Conservation (phyloP, 2,797 vertebrate genomes). For the Argya squamiceps region DNA sequence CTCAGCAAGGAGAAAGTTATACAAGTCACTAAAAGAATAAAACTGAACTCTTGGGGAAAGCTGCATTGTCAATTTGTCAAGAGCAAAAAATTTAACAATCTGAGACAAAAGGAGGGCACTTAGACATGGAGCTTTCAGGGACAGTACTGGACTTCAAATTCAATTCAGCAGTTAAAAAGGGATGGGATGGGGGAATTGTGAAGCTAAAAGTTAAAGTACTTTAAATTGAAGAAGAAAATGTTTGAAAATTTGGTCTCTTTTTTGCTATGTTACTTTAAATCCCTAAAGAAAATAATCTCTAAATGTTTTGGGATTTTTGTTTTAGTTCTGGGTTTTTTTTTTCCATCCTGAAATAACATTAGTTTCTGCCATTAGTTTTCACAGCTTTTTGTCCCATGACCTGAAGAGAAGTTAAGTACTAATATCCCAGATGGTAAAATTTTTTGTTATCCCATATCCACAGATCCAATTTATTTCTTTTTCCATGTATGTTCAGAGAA, state of each 20-base stretch:
- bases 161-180: neutral
- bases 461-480: neutral
- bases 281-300: neutral
- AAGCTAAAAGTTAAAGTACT: neutral
- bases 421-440: neutral
- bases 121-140: neutral
- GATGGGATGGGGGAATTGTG: neutral
- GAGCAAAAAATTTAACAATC: neutral
- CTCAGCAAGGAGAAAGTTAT: neutral
- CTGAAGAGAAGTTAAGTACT: neutral
- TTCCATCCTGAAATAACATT: neutral
- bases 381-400: neutral
- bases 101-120: neutral
- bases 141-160: neutral
- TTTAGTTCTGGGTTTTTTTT: neutral
- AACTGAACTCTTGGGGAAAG: neutral
- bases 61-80: neutral
- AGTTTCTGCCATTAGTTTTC: neutral
- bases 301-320: neutral
- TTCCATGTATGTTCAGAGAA: neutral
- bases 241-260: neutral
- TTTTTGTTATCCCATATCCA: neutral
- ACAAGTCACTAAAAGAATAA: neutral
- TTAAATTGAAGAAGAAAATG: neutral
- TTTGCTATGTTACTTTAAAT: neutral